Evolutionary conservation across 2,888 invertebrate species (phyloP), one percentile per base, ranked within the genome.

Genomic region (Cephus pulcher): DNA sequence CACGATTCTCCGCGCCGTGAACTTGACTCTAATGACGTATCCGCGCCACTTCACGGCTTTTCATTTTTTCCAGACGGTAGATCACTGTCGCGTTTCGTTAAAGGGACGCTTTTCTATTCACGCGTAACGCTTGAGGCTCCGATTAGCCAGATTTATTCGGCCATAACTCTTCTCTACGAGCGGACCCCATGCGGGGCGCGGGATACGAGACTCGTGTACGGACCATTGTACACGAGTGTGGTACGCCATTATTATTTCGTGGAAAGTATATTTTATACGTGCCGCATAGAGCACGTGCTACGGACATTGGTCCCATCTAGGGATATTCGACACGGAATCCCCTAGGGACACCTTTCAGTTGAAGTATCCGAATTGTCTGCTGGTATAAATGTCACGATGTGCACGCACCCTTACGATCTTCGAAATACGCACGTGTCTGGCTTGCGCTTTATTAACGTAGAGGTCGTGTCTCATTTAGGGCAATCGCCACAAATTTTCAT

Each of bases 81-180:
- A 82, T 86, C 87, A 87, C 82, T 82, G 86, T 87, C 86, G 83
- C 76, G 83, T 85, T 82, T 82, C 81, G 82, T 84, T 75, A 71
- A 71, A 76, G 79, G 75, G 37, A 70, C 75, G 75, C 70, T 80
- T 81, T 83, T 81, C 82, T 79, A 82, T 84, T 85, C 83, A 79
- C 82, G 77, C 80, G 32, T 23, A 82, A 81, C 81, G 33, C 76
- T 81, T 78, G 83, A 83, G 82, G 83, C 78, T 34, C 33, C 74
- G 74, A 74, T 74, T 74, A 74, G 74, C 34, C 35, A 35, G 35
- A 85, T 84, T 81, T 83, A 81, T 81, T 84, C 81, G 81, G 78
- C 79, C 82, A 79, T 82, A 81, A 83, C 68, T 83, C 83, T 82
- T 79, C 34, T 0, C 70, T 70, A 30, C 32, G 33, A 30, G 30